Evolutionary conservation across 2,797 vertebrate genomes (phyloP).

Genomic region (Trichosurus vulpecula): DNA sequence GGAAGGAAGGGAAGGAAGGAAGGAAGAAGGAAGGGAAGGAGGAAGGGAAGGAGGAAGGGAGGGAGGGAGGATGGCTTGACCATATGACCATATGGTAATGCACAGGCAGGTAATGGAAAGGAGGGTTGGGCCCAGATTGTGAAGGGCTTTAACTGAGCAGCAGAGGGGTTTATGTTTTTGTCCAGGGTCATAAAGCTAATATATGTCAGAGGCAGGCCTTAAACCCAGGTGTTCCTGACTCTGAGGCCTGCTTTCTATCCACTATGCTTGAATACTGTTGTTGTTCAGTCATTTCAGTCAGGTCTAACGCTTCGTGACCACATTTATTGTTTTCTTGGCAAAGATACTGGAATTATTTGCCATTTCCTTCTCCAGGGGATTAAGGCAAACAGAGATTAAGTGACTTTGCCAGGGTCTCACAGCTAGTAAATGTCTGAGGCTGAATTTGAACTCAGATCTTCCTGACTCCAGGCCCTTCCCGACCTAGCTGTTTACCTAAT

Average conservation of each 20-base stretch:
- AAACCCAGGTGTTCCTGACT: not conserved
- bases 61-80: not conserved
- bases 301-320: not conserved
- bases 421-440: not conserved
- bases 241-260: not conserved
- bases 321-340: not conserved
- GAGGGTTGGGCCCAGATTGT: not conserved
- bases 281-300: not conserved
- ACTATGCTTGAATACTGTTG: not conserved
- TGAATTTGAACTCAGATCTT: not conserved
- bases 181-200: not conserved
- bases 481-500: not conserved
- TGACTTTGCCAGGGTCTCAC: not conserved
- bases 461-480: not conserved
- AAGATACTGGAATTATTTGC: not conserved
- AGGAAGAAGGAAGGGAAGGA: no score
- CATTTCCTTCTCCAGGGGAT: not conserved
- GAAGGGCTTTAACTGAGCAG: not conserved
- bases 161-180: not conserved
- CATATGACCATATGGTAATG: not conserved
- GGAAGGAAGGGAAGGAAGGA: no score
- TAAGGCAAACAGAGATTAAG: not conserved
- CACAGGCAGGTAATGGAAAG: not conserved
- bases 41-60: rapidly evolving
- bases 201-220: not conserved